These are phyloP conservation scores for Rhegmatorhina hoffmannsi DNA, from an alignment of 2,113 vertebrate species.

Conservation along the genomic window DNA sequence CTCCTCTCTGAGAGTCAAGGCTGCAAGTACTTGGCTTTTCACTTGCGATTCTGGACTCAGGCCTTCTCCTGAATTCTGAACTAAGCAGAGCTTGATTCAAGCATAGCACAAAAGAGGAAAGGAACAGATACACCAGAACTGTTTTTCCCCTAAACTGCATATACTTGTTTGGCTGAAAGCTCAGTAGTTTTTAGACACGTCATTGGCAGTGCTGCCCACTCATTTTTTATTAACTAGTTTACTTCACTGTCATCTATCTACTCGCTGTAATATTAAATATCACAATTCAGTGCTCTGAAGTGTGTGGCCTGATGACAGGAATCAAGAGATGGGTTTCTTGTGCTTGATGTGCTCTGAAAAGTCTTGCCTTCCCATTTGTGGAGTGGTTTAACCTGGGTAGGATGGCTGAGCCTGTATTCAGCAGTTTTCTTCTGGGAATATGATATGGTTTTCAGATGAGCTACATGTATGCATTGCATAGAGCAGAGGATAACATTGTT, in stretches of 20 bases:
- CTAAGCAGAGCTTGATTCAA: not conserved
- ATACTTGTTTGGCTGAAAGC: not conserved
- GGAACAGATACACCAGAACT: not conserved
- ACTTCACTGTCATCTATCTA: not conserved
- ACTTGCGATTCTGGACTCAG: not conserved
- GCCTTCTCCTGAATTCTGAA: not conserved
- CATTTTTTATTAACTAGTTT: not conserved
- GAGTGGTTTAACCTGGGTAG: not conserved
- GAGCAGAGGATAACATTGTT: not conserved
- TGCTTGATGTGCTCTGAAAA: not conserved
- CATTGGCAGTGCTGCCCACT: not conserved
- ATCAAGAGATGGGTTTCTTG: not conserved
- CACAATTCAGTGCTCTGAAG: not conserved
- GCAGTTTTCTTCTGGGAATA: not conserved
- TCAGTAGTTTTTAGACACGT: not conserved
- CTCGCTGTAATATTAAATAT: not conserved
- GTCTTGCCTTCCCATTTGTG: not conserved
- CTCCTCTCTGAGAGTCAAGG: not conserved
- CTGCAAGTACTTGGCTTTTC: not conserved
- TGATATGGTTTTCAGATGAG: not conserved
- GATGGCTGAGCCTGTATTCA: not conserved
- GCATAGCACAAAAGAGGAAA: not conserved
- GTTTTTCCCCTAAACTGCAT: not conserved
- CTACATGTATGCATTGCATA: rapidly evolving
- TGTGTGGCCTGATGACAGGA: not conserved